Conservation (phyloP, 2,888 invertebrate genomes). For the Smittia sp. region DNA sequence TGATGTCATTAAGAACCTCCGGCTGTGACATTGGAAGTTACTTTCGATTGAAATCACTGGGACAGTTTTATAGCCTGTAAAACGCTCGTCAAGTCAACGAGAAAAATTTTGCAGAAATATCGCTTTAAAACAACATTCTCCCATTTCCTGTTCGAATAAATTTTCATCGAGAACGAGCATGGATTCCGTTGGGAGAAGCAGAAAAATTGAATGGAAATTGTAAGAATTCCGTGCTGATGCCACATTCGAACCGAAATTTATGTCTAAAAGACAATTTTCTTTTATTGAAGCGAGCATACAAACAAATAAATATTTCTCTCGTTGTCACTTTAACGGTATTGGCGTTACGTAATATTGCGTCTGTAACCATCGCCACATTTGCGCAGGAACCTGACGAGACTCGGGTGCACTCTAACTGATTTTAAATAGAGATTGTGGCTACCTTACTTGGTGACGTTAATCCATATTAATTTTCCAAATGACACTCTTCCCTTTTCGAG, state of each 20-base stretch:
- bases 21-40: background rate
- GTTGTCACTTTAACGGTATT: conserved; percentile 11
- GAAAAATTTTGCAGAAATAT: too few species aligned
- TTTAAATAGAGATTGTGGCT: background rate
- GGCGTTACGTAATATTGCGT: conserved; percentile 1
- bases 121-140: background rate
- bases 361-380: background rate
- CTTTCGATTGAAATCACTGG: background rate
- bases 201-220: background rate
- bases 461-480: conserved; percentile 23
- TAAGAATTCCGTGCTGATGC: too few species aligned
- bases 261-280: background rate
- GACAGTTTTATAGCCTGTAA: background rate
- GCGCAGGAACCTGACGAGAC: background rate
- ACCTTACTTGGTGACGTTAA: background rate
- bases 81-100: background rate
- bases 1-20: background rate
- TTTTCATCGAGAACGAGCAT: background rate
- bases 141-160: background rate
- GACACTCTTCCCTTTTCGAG: background rate
- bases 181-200: background rate
- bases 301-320: too few species aligned
- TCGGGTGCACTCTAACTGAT: background rate
- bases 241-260: background rate
- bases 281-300: background rate